Evolutionary conservation across 1,140 invertebrate species (phyloP).

Genomic region (Drosophila auraria): DNA sequence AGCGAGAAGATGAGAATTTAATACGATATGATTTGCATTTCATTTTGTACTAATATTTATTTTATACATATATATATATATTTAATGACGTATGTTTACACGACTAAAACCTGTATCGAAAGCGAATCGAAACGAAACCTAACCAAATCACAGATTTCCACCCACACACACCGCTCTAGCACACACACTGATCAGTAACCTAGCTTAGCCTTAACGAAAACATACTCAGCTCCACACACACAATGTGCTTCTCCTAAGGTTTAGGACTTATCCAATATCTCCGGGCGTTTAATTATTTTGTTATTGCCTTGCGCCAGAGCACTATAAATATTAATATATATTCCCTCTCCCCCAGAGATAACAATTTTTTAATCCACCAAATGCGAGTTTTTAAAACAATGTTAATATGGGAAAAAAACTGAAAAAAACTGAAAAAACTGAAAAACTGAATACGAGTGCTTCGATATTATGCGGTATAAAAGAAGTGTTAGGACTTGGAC

Average conservation of each 20-base stretch:
- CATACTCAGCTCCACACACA: conserved; percentile 10
- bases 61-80: conserved; percentile 27
- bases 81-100: conserved; percentile 68
- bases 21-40: conserved; percentile 66
- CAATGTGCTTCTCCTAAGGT: conserved; percentile 55
- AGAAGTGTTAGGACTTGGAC: conserved; percentile 70
- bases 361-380: conserved; percentile 57
- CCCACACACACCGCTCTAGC: conserved; percentile 28
- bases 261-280: conserved; percentile 47
- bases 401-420: conserved; percentile 47
- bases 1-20: conserved; percentile 51
- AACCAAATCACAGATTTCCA: conserved; percentile 49
- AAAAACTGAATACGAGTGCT: conserved; percentile 65
- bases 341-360: conserved; percentile 14
- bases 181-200: conserved; percentile 28
- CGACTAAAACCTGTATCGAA: conserved; percentile 29
- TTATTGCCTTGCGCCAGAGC: conserved; percentile 61
- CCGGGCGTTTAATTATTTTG: conserved; percentile 47
- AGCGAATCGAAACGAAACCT: conserved; percentile 49
- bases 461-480: conserved; percentile 78
- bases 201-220: conserved; percentile 57
- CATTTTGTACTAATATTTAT: conserved; percentile 80
- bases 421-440: no score
- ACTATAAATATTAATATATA: conserved; percentile 25
- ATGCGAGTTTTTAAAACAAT: conserved; percentile 58